A percentile compares a stretch with the other conserved stretches of the same genome.
Conservation (phyloP, 1,140 invertebrate genomes). For the Antheraea mylitta region DNA sequence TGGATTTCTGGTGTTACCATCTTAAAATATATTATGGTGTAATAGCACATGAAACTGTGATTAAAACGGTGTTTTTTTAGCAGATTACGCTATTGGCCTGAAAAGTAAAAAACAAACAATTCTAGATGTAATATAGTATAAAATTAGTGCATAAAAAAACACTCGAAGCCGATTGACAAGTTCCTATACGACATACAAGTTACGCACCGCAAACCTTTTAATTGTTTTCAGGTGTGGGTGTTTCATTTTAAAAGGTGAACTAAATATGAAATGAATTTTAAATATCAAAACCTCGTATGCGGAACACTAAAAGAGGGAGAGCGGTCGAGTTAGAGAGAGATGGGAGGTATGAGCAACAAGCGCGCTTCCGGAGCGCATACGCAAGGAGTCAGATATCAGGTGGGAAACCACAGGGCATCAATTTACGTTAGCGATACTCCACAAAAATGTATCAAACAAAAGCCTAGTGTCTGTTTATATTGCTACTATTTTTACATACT, state of each 20-base stretch:
- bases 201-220: no score
- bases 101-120: no score
- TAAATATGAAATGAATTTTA: neutral
- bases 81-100: no score
- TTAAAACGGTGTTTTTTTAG: no score
- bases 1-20: no score
- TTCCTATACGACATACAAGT: no score
- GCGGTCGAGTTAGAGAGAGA: constrained; percentile 25
- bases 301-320: neutral
- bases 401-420: neutral
- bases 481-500: neutral
- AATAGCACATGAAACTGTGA: no score
- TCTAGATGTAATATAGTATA: no score
- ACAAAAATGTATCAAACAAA: neutral
- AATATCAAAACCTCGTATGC: neutral
- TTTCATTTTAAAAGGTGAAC: neutral
- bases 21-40: no score
- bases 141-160: no score
- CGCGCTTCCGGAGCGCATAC: constrained; percentile 41
- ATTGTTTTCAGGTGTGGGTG: no score
- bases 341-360: constrained; percentile 22
- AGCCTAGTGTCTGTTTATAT: neutral
- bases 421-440: constrained; percentile 4
- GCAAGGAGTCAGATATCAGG: neutral
- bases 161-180: no score